Evolutionary conservation across 2,113 vertebrate genomes (phyloP), one percentile per base, ranked within the genome.

Genomic region (Siniperca knerii): DNA sequence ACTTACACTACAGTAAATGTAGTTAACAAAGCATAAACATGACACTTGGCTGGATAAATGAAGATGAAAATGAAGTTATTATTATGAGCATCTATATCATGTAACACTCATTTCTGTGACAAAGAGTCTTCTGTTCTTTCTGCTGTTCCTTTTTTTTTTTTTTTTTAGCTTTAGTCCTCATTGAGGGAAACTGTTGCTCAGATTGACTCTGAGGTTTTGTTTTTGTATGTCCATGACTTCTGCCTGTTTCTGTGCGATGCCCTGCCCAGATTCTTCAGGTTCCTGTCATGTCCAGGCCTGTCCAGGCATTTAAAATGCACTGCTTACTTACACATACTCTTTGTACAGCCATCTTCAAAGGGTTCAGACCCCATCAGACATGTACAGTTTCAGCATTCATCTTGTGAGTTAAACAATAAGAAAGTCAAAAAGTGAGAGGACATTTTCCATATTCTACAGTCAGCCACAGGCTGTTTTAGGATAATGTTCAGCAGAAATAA

Each of bases 241-340:
- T 48, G 54, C 55, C 33, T 37, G 44, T 52, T 62, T n/a, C 12
- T 79, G 13, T 33, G 52, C 2, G 20, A 25, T 29, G 60, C 66
- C 42, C 44, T 54, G 18, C 50, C 46, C 48, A 81, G 83, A 88
- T 88, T 88, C 70, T 73, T 88, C 55, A 79, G 66, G 16, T 81
- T 86, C 61, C 60, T 82, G 50, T 58, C 81, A 54, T 54, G 86
- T 84, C 55, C 25, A 64, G 54, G n/a, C 86, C 48, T 60, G 77
- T 86, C 54, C 66, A 54, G 40, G 18, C 3, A 18, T 58, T 77
- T 70, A 1, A 75, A 66, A 61, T 44, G n/a, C 37, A 21, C 46
- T 12, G 4, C 57, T 71, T 37, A 20, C 29, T 46, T 46, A 15
- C 70, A 48, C 12, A 23, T 37, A 4, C 2, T 42, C 55, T 55